These are phyloP conservation scores for Pocillopora meandrina DNA, from an alignment of 92 coral and sea anemone species.

Conservation along the genomic window DNA sequence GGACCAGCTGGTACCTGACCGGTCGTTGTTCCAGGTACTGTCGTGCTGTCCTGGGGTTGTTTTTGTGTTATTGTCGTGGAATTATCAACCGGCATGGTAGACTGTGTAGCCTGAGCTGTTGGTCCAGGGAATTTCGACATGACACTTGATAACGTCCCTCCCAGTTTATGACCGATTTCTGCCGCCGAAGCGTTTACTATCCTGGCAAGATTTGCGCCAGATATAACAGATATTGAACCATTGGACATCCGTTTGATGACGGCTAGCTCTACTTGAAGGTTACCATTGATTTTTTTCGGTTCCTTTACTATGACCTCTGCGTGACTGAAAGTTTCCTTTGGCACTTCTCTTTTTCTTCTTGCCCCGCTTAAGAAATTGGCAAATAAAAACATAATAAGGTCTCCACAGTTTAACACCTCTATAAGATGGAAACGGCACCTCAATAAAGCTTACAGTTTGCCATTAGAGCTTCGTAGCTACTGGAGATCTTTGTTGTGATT, in stretches of 20 bases:
- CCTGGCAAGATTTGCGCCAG: neutral
- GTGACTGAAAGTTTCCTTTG: neutral
- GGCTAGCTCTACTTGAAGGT: conserved; percentile 30
- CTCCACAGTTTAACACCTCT: too few relatives aligned
- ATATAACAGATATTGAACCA: neutral
- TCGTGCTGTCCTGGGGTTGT: neutral
- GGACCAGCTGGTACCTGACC: neutral
- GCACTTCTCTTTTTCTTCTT: conserved; percentile 6
- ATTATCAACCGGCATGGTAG: neutral
- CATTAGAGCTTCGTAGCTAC: too few relatives aligned
- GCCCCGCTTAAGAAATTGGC: neutral
- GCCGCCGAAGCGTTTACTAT: neutral
- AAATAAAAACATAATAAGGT: too few relatives aligned
- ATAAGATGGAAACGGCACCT: too few relatives aligned
- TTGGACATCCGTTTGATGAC: neutral
- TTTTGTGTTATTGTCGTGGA: neutral
- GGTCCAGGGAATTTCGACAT: neutral
- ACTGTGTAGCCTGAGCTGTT: neutral
- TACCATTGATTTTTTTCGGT: neutral
- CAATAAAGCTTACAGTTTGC: too few relatives aligned
- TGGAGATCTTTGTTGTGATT: too few relatives aligned
- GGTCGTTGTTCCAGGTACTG: neutral
- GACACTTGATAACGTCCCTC: conserved; percentile 6
- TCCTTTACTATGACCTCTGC: conserved; percentile 16
- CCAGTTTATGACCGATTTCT: conserved; percentile 5